A percentile compares a stretch with the other conserved stretches of the same genome.
Conservation (phyloP, 2,888 invertebrate genomes). For the Philhelius pedissequus region DNA sequence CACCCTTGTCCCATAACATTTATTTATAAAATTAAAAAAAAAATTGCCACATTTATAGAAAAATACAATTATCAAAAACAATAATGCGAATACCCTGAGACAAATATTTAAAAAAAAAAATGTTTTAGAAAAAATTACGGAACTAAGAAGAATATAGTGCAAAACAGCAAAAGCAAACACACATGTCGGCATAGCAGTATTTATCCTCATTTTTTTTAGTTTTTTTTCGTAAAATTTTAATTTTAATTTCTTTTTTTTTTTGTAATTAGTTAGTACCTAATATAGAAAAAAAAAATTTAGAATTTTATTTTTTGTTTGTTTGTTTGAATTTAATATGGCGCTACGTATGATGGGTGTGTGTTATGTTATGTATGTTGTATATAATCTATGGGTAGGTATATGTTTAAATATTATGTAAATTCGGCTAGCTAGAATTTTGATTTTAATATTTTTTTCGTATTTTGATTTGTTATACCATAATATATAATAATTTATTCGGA, state of each 20-base stretch:
- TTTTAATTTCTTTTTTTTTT: neutral
- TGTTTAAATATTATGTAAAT: slow-evolving; percentile 44
- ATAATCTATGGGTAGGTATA: neutral
- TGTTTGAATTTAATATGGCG: neutral
- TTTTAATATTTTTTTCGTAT: slow-evolving; percentile 24
- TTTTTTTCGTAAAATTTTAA: neutral
- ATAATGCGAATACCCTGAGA: slow-evolving; percentile 60
- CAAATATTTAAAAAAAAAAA: slow-evolving; percentile 16
- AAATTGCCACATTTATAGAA: slow-evolving; percentile 50
- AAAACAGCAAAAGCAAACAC: slow-evolving; percentile 69
- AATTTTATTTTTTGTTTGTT: neutral
- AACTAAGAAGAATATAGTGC: slow-evolving; percentile 35
- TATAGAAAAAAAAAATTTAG: slow-evolving; percentile 31
- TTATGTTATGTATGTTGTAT: neutral
- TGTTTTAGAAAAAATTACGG: slow-evolving; percentile 3
- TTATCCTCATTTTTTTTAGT: slow-evolving; percentile 35
- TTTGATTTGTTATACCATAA: slow-evolving; percentile 14
- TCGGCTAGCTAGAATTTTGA: slow-evolving; percentile 55
- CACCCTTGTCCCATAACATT: slow-evolving; percentile 27
- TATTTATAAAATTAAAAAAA: neutral
- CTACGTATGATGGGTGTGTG: slow-evolving; percentile 24
- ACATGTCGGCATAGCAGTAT: slow-evolving; percentile 67
- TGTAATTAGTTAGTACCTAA: neutral
- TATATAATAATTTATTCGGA: neutral
- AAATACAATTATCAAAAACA: slow-evolving; percentile 48